A percentile compares a stretch with the other conserved stretches of the same genome.
Conservation (phyloP, 1,140 invertebrate species). For the Pseudomyrmex cubaensis region DNA sequence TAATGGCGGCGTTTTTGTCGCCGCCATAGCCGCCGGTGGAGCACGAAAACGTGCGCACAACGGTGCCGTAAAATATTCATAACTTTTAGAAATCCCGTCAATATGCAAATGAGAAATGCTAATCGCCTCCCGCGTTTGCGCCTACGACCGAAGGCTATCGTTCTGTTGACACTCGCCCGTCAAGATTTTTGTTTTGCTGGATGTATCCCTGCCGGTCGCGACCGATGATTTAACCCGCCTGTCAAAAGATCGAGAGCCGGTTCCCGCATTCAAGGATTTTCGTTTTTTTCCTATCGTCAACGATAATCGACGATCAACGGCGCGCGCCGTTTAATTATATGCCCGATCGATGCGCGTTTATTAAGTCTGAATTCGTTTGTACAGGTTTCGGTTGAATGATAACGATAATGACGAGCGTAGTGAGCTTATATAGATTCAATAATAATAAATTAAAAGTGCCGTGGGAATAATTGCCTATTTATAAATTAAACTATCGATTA, state of each 20-base stretch:
- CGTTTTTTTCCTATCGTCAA: conserved; percentile 6
- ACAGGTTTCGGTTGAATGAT: conserved; percentile 39
- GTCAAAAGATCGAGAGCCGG: neutral
- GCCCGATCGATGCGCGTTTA: conserved; percentile 1
- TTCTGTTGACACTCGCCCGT: conserved; percentile 78
- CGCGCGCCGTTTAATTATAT: conserved; percentile 46
- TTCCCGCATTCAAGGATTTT: conserved; percentile 16
- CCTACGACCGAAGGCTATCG: conserved; percentile 80
- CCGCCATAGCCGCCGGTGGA: neutral
- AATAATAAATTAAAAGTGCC: conserved; percentile 41
- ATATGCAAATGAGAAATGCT: conserved; percentile 85
- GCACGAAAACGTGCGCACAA: conserved; percentile 23
- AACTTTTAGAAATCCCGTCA: conserved; percentile 86
- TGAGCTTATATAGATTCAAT: neutral
- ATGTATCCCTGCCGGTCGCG: conserved; percentile 13
- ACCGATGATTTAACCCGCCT: conserved; percentile 48
- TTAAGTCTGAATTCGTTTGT: conserved; percentile 35
- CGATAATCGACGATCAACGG: conserved; percentile 29
- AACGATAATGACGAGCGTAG: neutral
- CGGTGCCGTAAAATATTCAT: conserved; percentile 83
- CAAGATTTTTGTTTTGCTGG: conserved; percentile 69
- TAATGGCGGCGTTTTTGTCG: conserved; percentile 36
- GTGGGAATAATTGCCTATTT: neutral
- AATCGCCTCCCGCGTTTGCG: conserved; percentile 79
- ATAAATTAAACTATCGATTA: conserved; percentile 17